phyloP scores from a whole-genome alignment of 2,888 invertebrate species.

The Congeria kusceri region DNA sequence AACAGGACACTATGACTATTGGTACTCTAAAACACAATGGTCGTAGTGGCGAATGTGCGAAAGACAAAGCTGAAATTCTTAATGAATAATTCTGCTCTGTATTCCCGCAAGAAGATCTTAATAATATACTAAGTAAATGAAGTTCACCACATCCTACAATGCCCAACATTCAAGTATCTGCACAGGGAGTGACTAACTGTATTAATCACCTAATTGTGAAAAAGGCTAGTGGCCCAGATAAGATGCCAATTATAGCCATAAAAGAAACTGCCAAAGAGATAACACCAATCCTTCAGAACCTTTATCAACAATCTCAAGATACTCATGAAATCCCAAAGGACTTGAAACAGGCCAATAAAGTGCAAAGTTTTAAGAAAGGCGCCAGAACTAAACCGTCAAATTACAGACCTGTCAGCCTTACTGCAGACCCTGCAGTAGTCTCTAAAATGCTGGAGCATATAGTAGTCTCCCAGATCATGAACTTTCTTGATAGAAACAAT shows the following conservation, averaged over 20 bases:
- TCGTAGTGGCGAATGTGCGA: slow-evolving; percentile 16
- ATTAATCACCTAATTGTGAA: slow-evolving; percentile 9
- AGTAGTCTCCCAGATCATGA: slow-evolving; percentile 44
- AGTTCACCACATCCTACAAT: slow-evolving; percentile 27
- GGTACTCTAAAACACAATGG: slow-evolving; percentile 32
- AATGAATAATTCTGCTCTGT: slow-evolving; percentile 33
- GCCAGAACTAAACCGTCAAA: slow-evolving; percentile 35
- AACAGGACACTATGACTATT: slow-evolving; percentile 29
- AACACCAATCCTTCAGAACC: slow-evolving; percentile 28
- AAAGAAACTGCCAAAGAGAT: slow-evolving; percentile 26
- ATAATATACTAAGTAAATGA: slow-evolving; percentile 23
- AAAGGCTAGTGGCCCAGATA: slow-evolving; percentile 47
- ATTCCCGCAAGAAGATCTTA: slow-evolving; percentile 23
- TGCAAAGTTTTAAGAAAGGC: slow-evolving; percentile 35
- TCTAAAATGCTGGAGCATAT: slow-evolving; percentile 50
- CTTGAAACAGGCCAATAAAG: slow-evolving; percentile 36
- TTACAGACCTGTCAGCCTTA: slow-evolving; percentile 27
- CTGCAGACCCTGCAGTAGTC: background rate
- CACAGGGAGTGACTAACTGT: slow-evolving; percentile 16
- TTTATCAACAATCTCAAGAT: slow-evolving; percentile 48
- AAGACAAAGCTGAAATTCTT: slow-evolving; percentile 42
- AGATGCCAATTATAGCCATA: slow-evolving; percentile 34
- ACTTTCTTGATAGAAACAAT: slow-evolving; percentile 37
- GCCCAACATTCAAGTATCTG: slow-evolving; percentile 15
- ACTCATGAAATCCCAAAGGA: slow-evolving; percentile 28